Conservation (phyloP, 1,140 invertebrate genomes). For the Aphis craccivora region DNA sequence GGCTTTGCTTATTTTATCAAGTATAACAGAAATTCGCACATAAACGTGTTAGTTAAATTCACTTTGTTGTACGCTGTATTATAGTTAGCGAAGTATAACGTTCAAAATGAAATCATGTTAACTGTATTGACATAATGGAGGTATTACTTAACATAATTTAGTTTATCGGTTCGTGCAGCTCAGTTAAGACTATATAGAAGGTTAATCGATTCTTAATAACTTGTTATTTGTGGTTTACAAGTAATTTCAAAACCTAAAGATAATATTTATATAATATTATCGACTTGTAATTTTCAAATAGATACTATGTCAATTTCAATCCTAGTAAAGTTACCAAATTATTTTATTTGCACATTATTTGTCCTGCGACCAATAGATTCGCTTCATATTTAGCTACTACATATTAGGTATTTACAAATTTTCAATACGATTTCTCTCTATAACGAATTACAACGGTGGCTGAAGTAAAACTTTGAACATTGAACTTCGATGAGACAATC, state of each 20-base stretch:
- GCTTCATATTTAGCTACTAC: neutral
- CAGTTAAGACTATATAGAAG: neutral
- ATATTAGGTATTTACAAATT: neutral
- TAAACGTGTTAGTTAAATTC: conserved; percentile 10
- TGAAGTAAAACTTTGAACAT: neutral
- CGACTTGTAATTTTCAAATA: neutral
- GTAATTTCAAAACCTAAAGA: neutral
- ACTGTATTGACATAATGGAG: neutral
- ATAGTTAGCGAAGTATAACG: neutral
- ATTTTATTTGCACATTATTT: neutral
- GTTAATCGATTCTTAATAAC: neutral
- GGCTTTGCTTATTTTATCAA: neutral
- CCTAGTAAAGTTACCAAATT: neutral
- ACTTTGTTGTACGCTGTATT: neutral
- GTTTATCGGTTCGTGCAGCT: neutral
- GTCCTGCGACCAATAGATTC: neutral
- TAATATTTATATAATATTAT: neutral
- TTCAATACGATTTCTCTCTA: neutral
- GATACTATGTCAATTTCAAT: neutral
- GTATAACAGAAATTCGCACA: neutral
- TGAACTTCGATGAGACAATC: neutral
- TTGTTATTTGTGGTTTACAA: neutral
- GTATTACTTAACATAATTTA: conserved; percentile 4
- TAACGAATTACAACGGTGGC: neutral
- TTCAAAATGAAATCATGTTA: conserved; percentile 9